Evolutionary conservation across 2,888 invertebrate species (phyloP).

Genomic region (Nasonia oneida): DNA sequence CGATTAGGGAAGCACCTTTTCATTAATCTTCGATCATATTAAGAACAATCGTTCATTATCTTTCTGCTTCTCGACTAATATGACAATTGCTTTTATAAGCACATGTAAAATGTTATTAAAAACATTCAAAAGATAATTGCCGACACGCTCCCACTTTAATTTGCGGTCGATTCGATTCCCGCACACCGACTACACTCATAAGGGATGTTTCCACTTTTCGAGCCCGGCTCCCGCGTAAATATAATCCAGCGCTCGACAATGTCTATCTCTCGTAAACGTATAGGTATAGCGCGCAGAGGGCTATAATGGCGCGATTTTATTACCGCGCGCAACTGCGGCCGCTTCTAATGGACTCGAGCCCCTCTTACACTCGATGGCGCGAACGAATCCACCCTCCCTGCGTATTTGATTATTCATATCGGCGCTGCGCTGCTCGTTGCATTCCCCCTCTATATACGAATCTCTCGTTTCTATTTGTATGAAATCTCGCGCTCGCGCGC

Average conservation of each 20-base stretch:
- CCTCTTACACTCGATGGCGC: slow-evolving; percentile 59
- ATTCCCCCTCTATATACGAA: not conserved
- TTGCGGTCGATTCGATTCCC: not conserved
- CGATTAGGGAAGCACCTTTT: no score
- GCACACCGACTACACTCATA: not conserved
- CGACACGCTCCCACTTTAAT: not conserved
- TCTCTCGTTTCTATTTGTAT: slow-evolving; percentile 68
- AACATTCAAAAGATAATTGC: not conserved
- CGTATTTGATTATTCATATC: slow-evolving; percentile 61
- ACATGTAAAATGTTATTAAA: not conserved
- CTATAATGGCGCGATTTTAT: slow-evolving; percentile 56
- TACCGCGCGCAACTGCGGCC: slow-evolving; percentile 19
- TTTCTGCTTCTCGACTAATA: no score
- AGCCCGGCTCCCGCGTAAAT: not conserved
- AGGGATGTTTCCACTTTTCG: slow-evolving; percentile 6
- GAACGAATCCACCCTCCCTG: slow-evolving; percentile 54
- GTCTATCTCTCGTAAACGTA: not conserved
- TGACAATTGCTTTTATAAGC: no score
- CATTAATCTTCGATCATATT: no score
- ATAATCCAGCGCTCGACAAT: slow-evolving; percentile 29
- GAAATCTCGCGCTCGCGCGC: slow-evolving; percentile 54
- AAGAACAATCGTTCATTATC: no score
- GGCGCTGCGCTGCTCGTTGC: slow-evolving; percentile 1
- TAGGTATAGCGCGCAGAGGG: not conserved
- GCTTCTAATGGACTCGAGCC: slow-evolving; percentile 59